These are phyloP conservation scores for Percopsis transmontana DNA, from an alignment of 2,113 vertebrate genomes.

Conservation along the genomic window DNA sequence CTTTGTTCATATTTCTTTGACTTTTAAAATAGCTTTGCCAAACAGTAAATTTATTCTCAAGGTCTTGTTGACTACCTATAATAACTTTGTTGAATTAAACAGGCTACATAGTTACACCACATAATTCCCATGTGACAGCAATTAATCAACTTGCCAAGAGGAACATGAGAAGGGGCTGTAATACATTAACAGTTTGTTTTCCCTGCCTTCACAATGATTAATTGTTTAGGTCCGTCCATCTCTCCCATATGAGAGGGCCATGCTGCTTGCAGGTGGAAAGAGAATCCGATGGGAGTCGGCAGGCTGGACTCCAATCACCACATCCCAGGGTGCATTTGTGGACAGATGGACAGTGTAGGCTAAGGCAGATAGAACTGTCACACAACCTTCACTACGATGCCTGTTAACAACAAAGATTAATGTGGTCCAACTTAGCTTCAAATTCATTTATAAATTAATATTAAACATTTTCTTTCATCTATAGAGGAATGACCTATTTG, in stretches of 20 bases:
- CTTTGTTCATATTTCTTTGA: too few species aligned
- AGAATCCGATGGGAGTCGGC: slow-evolving; percentile 16
- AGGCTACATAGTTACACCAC: slow-evolving; percentile 17
- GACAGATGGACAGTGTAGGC: slow-evolving; percentile 57
- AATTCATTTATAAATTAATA: slow-evolving; percentile 25
- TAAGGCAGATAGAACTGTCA: slow-evolving; percentile 39
- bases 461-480: background rate
- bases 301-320: slow-evolving; percentile 46
- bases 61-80: background rate
- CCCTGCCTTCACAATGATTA: slow-evolving; percentile 75
- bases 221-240: slow-evolving; percentile 64
- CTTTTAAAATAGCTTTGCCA: background rate
- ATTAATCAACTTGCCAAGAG: slow-evolving; percentile 78
- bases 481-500: background rate
- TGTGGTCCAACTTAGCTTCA: slow-evolving; percentile 18
- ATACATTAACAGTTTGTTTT: slow-evolving; percentile 69
- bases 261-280: slow-evolving; percentile 43
- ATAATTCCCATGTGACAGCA: slow-evolving; percentile 52
- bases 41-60: background rate
- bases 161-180: slow-evolving; percentile 52
- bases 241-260: slow-evolving; percentile 54
- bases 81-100: slow-evolving; percentile 37
- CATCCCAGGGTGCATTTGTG: slow-evolving; percentile 16
- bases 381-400: slow-evolving; percentile 32
- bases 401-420: slow-evolving; percentile 49